A percentile compares a stretch with the other conserved stretches of the same genome.
Evolutionary conservation across 2,888 invertebrate species (phyloP).

Genomic region (Cenopis cana): DNA sequence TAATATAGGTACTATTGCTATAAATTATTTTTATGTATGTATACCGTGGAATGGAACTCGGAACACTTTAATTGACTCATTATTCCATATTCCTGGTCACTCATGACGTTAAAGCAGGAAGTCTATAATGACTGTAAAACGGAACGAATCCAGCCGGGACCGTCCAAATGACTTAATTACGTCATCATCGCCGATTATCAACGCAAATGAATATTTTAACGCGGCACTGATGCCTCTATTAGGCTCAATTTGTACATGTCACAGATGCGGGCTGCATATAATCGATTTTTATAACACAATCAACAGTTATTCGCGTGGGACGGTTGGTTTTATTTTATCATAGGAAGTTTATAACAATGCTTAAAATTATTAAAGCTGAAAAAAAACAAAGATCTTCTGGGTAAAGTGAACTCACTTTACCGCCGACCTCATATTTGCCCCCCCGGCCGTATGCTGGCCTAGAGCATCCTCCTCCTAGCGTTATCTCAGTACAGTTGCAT

Average conservation of each 20-base stretch:
- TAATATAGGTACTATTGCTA: too few relatives aligned
- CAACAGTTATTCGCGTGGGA: conserved; percentile 35
- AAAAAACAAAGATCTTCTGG: too few relatives aligned
- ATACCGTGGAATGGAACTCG: background rate
- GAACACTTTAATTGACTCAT: conserved; percentile 2
- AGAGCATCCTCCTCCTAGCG: too few relatives aligned
- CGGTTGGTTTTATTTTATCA: conserved; percentile 11
- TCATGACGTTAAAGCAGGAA: conserved; percentile 21
- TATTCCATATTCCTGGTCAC: background rate
- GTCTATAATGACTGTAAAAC: conserved; percentile 29
- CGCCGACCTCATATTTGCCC: too few relatives aligned
- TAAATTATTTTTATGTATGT: too few relatives aligned
- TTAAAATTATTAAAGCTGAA: too few relatives aligned
- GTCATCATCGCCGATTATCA: conserved; percentile 35
- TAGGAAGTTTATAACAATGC: too few relatives aligned
- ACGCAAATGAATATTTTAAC: conserved; percentile 41
- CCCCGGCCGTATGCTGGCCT: too few relatives aligned
- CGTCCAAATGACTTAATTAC: conserved; percentile 40
- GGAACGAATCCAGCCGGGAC: conserved; percentile 27
- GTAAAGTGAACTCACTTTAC: too few relatives aligned
- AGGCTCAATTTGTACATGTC: conserved; percentile 51
- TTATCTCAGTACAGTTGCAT: too few relatives aligned
- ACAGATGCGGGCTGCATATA: conserved; percentile 50
- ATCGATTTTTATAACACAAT: conserved; percentile 48
- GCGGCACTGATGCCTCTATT: conserved; percentile 49